Evolutionary conservation across 1,140 invertebrate genomes (phyloP).

Genomic region (Pararge aegeria): DNA sequence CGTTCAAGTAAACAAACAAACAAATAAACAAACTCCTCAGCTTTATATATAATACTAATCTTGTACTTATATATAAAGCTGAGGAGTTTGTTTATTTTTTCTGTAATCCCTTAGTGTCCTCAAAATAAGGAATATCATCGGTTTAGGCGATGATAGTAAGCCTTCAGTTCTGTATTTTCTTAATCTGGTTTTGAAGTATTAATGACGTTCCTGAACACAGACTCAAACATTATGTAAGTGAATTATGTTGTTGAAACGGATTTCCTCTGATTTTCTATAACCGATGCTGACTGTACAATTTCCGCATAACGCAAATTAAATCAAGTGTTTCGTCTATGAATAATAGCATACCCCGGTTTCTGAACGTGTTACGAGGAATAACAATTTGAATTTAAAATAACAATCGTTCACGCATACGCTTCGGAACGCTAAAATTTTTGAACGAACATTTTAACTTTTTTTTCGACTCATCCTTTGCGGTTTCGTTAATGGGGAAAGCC

Average conservation of each 20-base stretch:
- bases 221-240: background rate
- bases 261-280: background rate
- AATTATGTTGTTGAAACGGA: background rate
- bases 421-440: background rate
- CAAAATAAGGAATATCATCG: too few relatives aligned
- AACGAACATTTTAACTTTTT: background rate
- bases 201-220: too few relatives aligned
- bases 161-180: too few relatives aligned
- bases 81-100: too few relatives aligned
- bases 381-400: constrained; percentile 36
- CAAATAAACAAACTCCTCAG: too few relatives aligned
- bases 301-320: constrained; percentile 67
- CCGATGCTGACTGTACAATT: constrained; percentile 23
- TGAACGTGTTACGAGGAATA: constrained; percentile 36
- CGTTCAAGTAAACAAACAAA: too few relatives aligned
- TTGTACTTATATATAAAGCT: too few relatives aligned
- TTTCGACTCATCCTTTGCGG: background rate
- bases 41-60: too few relatives aligned
- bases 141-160: too few relatives aligned
- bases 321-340: constrained; percentile 58
- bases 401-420: constrained; percentile 4
- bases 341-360: constrained; percentile 36
- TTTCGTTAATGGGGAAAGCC: background rate
- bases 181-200: too few relatives aligned
- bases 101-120: too few relatives aligned